phyloP scores from a whole-genome alignment of 2,888 invertebrate species.

The Cantharis flavilabris region DNA sequence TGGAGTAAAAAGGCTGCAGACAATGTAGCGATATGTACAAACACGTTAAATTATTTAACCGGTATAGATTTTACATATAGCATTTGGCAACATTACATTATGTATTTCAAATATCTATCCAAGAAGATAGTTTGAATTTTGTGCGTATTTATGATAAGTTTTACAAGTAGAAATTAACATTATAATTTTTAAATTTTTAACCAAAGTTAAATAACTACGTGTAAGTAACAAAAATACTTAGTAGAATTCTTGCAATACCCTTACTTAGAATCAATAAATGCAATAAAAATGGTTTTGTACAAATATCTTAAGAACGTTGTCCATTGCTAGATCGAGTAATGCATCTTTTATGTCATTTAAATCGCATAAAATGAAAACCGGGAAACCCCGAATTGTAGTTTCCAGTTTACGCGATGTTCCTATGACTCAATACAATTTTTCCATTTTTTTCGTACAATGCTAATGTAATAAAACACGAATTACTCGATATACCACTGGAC shows the following conservation, averaged over 20 bases:
- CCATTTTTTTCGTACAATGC: too few species aligned
- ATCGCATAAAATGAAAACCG: too few species aligned
- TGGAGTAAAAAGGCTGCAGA: neutral
- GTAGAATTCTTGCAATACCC: neutral
- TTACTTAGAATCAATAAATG: neutral
- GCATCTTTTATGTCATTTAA: neutral
- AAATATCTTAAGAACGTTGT: neutral
- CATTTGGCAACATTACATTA: neutral
- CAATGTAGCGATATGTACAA: constrained; percentile 18
- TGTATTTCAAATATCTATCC: neutral
- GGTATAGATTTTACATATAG: neutral
- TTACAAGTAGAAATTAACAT: neutral
- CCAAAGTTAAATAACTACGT: neutral
- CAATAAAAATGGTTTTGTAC: neutral
- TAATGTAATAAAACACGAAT: neutral
- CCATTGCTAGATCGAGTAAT: neutral
- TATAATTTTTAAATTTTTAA: neutral
- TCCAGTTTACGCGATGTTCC: too few species aligned
- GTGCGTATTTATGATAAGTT: neutral
- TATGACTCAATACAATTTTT: too few species aligned
- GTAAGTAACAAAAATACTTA: neutral
- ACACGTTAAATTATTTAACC: constrained; percentile 3
- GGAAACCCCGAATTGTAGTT: too few species aligned
- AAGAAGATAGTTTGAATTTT: neutral
- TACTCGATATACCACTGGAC: neutral